A percentile compares a stretch with the other conserved stretches of the same genome.
Conservation (phyloP, 2,113 vertebrate genomes). For the Cricetomys ansorgei region DNA sequence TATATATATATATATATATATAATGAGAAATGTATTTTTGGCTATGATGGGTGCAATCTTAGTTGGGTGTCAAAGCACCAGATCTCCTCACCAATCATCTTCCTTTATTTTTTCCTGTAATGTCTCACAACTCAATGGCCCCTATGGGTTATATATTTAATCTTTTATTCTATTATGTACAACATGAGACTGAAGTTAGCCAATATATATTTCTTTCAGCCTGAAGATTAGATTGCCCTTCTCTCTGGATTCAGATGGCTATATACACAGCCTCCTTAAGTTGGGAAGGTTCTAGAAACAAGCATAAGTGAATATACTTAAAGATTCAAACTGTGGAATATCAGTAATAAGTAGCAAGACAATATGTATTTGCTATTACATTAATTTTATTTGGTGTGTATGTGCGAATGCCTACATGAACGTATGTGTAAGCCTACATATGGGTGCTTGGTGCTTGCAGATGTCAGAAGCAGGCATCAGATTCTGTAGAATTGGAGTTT, state of each 20-base stretch:
- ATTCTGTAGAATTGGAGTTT: neutral
- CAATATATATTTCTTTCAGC: constrained; percentile 68
- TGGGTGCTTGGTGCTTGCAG: too few species aligned
- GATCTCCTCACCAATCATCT: constrained; percentile 50
- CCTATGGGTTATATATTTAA: constrained; percentile 62
- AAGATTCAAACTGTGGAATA: neutral
- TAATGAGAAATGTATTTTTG: too few species aligned
- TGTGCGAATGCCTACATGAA: neutral
- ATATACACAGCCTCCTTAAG: constrained; percentile 35
- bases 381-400: neutral
- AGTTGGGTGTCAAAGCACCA: constrained; percentile 28
- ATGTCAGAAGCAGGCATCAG: neutral
- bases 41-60: neutral
- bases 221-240: constrained; percentile 82
- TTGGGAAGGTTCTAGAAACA: constrained; percentile 38
- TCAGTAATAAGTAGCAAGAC: neutral
- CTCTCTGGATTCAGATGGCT: constrained; percentile 75
- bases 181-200: constrained; percentile 82
- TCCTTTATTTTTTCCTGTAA: constrained; percentile 51
- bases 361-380: neutral
- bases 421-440: neutral
- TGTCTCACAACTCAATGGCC: neutral
- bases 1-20: neutral
- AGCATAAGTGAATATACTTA: neutral
- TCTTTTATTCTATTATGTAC: constrained; percentile 70